These are phyloP conservation scores for Drosophila parvula DNA, from an alignment of 1,140 invertebrate genomes.

Conservation along the genomic window DNA sequence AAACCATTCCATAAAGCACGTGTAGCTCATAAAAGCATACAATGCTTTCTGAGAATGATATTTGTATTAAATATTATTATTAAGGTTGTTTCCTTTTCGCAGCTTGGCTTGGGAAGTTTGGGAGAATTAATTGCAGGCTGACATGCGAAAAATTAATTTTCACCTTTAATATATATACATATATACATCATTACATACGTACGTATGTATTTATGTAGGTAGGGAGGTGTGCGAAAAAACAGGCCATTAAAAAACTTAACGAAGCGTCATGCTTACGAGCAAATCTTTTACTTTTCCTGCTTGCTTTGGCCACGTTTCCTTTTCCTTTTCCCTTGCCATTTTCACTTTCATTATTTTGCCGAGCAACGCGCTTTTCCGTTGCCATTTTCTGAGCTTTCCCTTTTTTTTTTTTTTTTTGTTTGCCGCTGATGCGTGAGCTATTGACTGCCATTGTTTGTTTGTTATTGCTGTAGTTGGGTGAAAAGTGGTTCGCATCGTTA, in stretches of 20 bases:
- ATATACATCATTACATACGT: too few species aligned
- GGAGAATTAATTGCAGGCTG: constrained; percentile 62
- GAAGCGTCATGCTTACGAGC: constrained; percentile 67
- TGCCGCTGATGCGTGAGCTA: constrained; percentile 62
- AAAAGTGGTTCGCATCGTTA: constrained; percentile 38
- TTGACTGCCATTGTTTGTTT: constrained; percentile 52
- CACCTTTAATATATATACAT: constrained; percentile 38
- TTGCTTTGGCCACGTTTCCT: constrained; percentile 33
- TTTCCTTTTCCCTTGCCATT: constrained; percentile 33
- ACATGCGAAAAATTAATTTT: constrained; percentile 80
- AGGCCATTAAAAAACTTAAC: constrained; percentile 53
- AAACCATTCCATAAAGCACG: background rate
- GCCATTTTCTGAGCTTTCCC: constrained; percentile 38
- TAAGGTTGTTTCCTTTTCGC: background rate
- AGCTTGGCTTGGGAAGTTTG: background rate
- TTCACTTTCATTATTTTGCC: constrained; percentile 49
- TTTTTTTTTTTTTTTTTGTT: constrained; percentile 24
- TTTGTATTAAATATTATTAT: constrained; percentile 16
- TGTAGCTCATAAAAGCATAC: background rate
- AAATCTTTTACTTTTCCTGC: constrained; percentile 45
- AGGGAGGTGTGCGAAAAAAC: background rate
- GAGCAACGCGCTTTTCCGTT: constrained; percentile 53
- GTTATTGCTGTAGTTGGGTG: constrained; percentile 47
- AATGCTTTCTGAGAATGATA: background rate
- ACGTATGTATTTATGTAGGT: background rate